Evolutionary conservation across 2,888 invertebrate genomes (phyloP).

Genomic region (Idaea straminata): DNA sequence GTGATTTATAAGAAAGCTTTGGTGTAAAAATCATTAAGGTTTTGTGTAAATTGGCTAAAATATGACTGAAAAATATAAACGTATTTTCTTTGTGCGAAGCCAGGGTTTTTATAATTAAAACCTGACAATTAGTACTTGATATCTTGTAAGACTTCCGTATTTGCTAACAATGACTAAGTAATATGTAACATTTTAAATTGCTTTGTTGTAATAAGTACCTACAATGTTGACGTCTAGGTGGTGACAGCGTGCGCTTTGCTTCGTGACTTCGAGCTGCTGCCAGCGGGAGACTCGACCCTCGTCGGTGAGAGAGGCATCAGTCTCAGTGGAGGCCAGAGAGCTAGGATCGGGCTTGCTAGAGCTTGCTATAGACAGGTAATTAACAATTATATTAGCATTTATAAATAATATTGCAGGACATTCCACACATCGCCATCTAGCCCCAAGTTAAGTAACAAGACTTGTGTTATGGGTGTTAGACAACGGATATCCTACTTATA

Average conservation of each 20-base stretch:
- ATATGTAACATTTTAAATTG: too few species aligned
- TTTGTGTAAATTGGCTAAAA: too few species aligned
- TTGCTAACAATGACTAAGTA: not conserved
- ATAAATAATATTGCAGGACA: not conserved
- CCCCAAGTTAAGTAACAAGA: too few species aligned
- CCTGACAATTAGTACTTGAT: not conserved
- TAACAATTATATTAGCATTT: not conserved
- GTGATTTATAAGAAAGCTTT: too few species aligned
- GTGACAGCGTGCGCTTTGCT: conserved; percentile 83
- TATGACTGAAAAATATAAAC: too few species aligned
- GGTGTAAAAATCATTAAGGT: too few species aligned
- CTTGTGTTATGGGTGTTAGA: too few species aligned
- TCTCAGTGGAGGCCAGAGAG: conserved; percentile 90
- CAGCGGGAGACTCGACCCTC: conserved; percentile 85
- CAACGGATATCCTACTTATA: too few species aligned
- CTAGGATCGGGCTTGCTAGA: conserved; percentile 87
- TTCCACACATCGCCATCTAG: too few species aligned
- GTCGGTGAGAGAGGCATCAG: conserved; percentile 89
- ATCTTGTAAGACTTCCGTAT: not conserved
- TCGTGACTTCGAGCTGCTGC: conserved; percentile 85
- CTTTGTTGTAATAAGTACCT: too few species aligned
- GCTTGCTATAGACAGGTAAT: conserved; percentile 87
- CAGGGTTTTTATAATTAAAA: not conserved
- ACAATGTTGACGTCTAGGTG: conserved; percentile 41
- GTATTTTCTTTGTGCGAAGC: too few species aligned